phyloP scores from a whole-genome alignment of 2,888 invertebrate species.

The Dusona sp. region DNA sequence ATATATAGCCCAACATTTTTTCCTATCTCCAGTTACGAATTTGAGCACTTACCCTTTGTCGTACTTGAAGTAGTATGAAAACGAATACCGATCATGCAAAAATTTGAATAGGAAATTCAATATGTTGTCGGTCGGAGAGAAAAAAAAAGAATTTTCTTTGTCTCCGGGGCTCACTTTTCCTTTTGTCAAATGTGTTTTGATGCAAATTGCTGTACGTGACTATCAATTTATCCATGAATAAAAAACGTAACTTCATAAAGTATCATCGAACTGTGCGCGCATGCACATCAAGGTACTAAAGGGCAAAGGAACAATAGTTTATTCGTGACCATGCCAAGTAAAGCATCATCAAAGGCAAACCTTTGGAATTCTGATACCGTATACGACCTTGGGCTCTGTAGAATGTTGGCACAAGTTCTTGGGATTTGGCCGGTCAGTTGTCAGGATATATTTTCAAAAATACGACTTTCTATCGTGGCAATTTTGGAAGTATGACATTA shows the following conservation, averaged over 20 bases:
- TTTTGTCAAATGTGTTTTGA: background rate
- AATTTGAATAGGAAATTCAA: background rate
- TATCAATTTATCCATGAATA: constrained; percentile 2
- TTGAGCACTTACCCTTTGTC: background rate
- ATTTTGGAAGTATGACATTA: constrained; percentile 7
- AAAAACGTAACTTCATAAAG: background rate
- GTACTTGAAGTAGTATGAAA: background rate
- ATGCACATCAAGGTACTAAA: background rate
- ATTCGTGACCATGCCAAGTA: constrained; percentile 42
- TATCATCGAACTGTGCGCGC: constrained; percentile 8
- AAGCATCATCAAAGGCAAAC: constrained; percentile 26
- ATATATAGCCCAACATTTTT: background rate
- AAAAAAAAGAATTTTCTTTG: background rate
- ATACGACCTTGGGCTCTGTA: constrained; percentile 41
- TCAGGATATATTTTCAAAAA: constrained; percentile 40
- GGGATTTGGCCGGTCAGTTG: constrained; percentile 47
- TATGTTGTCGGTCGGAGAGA: background rate
- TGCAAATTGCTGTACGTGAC: background rate
- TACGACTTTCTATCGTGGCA: constrained; percentile 18
- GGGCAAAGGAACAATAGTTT: constrained; percentile 20
- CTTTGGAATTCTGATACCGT: constrained; percentile 38
- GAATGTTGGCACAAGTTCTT: constrained; percentile 16
- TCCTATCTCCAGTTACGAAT: background rate
- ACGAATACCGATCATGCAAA: background rate
- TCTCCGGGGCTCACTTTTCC: background rate